Base-by-base conservation (phyloP, 2,888 invertebrate genomes). In the Steinernema scapterisci region DNA sequence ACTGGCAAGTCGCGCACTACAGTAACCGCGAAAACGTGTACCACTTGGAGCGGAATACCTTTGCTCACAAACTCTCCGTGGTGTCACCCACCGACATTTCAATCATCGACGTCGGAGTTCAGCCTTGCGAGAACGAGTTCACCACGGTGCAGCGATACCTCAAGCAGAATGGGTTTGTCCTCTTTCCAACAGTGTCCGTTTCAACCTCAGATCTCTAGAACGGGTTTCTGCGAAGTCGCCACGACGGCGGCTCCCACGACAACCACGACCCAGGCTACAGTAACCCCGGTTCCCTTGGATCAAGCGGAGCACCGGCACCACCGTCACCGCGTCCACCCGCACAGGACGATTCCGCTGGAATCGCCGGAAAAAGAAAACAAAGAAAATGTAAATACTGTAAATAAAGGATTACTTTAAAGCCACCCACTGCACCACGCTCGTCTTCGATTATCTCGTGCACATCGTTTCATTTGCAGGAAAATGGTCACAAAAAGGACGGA, bases 341-440 rank as follows among this genome's bases (percentile, higher is more conserved):
- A 63, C 63, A 63, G 63, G 31, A 63, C 63, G 63, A 52, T 23
- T 23, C 19, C 52, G 11, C 16, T 27, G 16, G 63, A 63, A 38
- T 6, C 6, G 27, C 13, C 23, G 25, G 16, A 31, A 31, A 63
- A 63, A 63, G 63, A 63, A 38, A 63, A 63, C 9, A 63, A 2
- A 63, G 31, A 63, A 63, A 63, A 63, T 63, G 63, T 63, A 63
- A 63, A 63, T 63, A 63, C 31, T 63, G 63, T 63, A 63, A 63
- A 63, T 63, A 63, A 63, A 63, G 27, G 63, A 63, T 31, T 63
- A 31, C 63, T 63, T 27, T 63, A 63, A 63, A 16, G 27, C n/a
- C 63, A 63, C 63, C n/a, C 63, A 63, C 63, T 63, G 63, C 63
- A 63, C 63, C 16, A 63, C 63, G 31, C 54, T 21, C 54, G 13